Evolutionary conservation across 1,140 invertebrate genomes (phyloP), one percentile per base, ranked within the genome.

Genomic region (Euura saliciscinereae): DNA sequence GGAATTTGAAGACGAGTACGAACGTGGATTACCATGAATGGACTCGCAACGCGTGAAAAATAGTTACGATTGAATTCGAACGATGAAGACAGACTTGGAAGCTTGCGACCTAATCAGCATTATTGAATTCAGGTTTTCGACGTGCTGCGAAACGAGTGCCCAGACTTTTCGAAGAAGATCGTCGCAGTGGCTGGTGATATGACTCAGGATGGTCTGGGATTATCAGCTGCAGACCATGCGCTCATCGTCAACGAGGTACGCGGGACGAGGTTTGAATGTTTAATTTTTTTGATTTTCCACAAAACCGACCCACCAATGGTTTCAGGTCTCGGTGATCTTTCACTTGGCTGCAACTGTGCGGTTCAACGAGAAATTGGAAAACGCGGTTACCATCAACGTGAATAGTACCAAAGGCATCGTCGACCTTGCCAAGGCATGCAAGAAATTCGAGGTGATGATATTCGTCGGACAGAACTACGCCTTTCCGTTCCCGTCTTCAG

Each of bases 271-370:
- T 28, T 28, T 28, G 28, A 28, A 28, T 28, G 28, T 28, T 28
- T 0, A 28, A 28, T 1, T 28, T 1, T 28, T 28, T 28, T 28
- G 28, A 28, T 28, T 28, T 28, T 1, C 28, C 28, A 1, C 51
- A 6, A 4, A 28, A 28, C 28, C 28, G 28, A 28, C 28, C 28
- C 28, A 28, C 88, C 0, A 28, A 28, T 28, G 0, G 28, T 51
- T 78, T 76, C 7, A 85, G 85, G 88, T 90, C 2, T 86, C 90
- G 6, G 85, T 91, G 13, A 89, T 93, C 0, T 91, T 92, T 82
- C 91, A 93, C 78, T 88, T 89, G 65, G 92, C 92, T 2, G 92
- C 92, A 0, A 92, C 91, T 0, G 90, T 93, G 0, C 84, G 90
- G 44, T 93, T 93, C 73, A 90, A 94, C 76, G 92, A 93, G 77